A percentile compares a stretch with the other conserved stretches of the same genome.
Conservation (phyloP, 2,797 vertebrate genomes). For the Tragelaphus oryx region DNA sequence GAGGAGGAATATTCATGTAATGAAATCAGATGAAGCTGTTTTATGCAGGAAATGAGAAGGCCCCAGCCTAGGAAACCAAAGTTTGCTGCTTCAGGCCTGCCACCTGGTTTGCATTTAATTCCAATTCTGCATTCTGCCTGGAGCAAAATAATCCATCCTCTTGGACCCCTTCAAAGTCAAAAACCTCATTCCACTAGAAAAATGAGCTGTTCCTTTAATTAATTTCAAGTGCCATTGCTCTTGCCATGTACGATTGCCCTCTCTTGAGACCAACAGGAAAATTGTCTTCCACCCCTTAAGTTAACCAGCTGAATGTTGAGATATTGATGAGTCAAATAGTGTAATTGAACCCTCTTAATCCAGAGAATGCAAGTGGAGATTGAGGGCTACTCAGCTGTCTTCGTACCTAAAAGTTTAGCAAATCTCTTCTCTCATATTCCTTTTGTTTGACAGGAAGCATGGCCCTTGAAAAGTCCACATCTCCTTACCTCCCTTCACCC, state of each 20-base stretch:
- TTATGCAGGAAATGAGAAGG: background rate
- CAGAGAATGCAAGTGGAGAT: background rate
- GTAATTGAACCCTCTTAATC: background rate
- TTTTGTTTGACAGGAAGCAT: background rate
- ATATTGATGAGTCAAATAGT: background rate
- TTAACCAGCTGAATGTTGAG: slow-evolving; percentile 29
- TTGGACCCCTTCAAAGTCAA: background rate
- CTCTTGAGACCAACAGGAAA: background rate
- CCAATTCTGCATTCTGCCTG: background rate
- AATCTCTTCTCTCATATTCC: background rate
- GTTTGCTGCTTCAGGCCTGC: background rate
- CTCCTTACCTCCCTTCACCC: background rate
- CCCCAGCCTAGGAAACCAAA: background rate
- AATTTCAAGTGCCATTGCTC: background rate
- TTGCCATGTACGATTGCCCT: background rate
- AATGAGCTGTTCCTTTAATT: slow-evolving; percentile 16
- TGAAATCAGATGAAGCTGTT: background rate
- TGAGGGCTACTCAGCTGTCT: background rate
- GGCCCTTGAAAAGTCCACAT: background rate
- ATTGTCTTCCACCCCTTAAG: background rate
- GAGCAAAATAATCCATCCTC: background rate
- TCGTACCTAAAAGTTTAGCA: background rate
- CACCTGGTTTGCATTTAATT: background rate
- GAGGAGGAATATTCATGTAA: background rate
- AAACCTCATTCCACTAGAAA: slow-evolving; percentile 13